Evolutionary conservation across 64 coral and sea anemone species (phyloP).

Genomic region (Pachyseris speciosa): DNA sequence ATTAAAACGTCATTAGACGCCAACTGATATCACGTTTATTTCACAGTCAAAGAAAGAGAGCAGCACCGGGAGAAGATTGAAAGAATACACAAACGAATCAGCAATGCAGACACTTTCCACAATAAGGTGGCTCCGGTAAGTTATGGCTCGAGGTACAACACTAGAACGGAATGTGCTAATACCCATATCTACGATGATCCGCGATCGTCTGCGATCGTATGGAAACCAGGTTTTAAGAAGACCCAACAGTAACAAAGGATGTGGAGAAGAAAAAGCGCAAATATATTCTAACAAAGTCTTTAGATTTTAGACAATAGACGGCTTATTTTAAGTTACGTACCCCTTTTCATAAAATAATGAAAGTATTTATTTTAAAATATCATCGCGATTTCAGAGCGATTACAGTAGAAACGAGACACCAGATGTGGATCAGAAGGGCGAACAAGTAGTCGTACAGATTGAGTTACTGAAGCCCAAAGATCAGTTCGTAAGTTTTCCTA

Average conservation of each 20-base stretch:
- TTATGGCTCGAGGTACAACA: too few relatives aligned
- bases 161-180: too few relatives aligned
- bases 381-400: background rate
- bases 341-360: too few relatives aligned
- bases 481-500: conserved; percentile 84
- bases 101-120: background rate
- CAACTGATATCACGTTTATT: background rate
- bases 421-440: background rate
- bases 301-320: too few relatives aligned
- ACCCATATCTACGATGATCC: too few relatives aligned
- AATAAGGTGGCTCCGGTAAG: conserved; percentile 43
- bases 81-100: conserved; percentile 9
- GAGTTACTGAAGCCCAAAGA: conserved; percentile 87
- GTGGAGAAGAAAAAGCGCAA: too few relatives aligned
- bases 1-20: background rate
- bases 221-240: too few relatives aligned
- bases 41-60: background rate
- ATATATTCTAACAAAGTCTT: too few relatives aligned
- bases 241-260: too few relatives aligned
- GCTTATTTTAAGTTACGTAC: too few relatives aligned
- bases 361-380: too few relatives aligned
- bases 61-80: conserved; percentile 43
- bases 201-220: too few relatives aligned
- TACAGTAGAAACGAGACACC: background rate
- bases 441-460: conserved; percentile 83